Percentiles rank a stretch among this genome's conserved stretches.
These are phyloP conservation scores for Latrodectus hesperus DNA, from an alignment of 2,888 invertebrate species.

Conservation along the genomic window DNA sequence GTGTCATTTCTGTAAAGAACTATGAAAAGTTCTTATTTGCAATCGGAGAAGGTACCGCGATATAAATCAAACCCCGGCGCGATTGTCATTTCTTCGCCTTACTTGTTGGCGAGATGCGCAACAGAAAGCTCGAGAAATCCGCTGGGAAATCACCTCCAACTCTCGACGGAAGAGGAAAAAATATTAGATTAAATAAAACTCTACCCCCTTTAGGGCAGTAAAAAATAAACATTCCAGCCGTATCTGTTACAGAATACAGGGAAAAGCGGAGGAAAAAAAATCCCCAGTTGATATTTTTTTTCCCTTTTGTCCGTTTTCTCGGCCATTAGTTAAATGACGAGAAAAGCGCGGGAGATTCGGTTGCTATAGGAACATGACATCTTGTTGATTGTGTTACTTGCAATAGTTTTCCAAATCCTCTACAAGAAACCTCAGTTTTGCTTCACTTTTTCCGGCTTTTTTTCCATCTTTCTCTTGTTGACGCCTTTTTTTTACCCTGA, in stretches of 20 bases:
- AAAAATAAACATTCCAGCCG: slow-evolving; percentile 25
- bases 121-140: slow-evolving; percentile 11
- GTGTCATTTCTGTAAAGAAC: not conserved
- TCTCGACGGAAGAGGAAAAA: slow-evolving; percentile 7
- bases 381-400: slow-evolving; percentile 52
- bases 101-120: not conserved
- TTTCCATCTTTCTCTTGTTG: slow-evolving; percentile 12
- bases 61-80: not conserved
- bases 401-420: slow-evolving; percentile 12
- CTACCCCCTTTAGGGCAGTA: slow-evolving; percentile 22
- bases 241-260: slow-evolving; percentile 4
- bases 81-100: not conserved
- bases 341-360: slow-evolving; percentile 64
- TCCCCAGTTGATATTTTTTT: slow-evolving; percentile 30
- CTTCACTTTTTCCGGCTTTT: not conserved
- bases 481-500: slow-evolving; percentile 20
- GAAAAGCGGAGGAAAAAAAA: slow-evolving; percentile 26
- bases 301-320: slow-evolving; percentile 52
- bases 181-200: slow-evolving; percentile 55
- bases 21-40: not conserved
- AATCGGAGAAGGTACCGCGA: not conserved
- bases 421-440: slow-evolving; percentile 4
- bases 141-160: slow-evolving; percentile 31
- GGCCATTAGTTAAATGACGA: slow-evolving; percentile 62
- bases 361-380: slow-evolving; percentile 55